Evolutionary conservation across 2,888 invertebrate species (phyloP).

Genomic region (Drepanosiphum platanoidis): DNA sequence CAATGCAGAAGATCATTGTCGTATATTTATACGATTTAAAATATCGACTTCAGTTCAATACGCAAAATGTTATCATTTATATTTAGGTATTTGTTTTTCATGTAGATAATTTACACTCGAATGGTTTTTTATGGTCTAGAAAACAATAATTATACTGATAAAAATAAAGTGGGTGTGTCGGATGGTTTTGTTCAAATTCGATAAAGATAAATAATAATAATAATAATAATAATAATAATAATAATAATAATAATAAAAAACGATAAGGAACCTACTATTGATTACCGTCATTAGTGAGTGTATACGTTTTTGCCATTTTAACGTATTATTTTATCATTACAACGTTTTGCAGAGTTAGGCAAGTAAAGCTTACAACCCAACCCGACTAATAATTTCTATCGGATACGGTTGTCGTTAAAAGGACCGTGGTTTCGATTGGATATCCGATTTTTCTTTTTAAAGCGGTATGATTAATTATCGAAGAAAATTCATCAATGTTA

Average conservation of each 20-base stretch:
- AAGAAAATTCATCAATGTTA: neutral
- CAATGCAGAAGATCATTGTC: neutral
- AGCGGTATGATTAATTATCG: slow-evolving; percentile 9
- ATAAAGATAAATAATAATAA: neutral
- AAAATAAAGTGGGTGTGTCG: neutral
- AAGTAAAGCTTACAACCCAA: neutral
- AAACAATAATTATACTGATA: neutral
- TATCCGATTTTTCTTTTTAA: neutral
- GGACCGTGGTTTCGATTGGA: neutral
- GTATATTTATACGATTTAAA: neutral
- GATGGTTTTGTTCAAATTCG: neutral
- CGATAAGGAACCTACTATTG: neutral
- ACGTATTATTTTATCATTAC: slow-evolving; percentile 7
- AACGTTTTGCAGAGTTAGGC: neutral
- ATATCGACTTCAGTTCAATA: neutral
- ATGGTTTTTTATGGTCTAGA: neutral
- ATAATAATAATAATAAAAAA: neutral
- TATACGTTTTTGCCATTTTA: neutral
- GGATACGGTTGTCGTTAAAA: neutral
- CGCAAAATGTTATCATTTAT: neutral
- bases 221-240: neutral
- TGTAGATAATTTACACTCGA: neutral
- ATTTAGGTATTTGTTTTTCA: neutral
- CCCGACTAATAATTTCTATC: neutral
- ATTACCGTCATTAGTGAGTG: neutral